Percentiles rank a stretch among this genome's conserved stretches.
Conservation (phyloP, 2,797 vertebrate species). For the Lithobates sylvaticus region DNA sequence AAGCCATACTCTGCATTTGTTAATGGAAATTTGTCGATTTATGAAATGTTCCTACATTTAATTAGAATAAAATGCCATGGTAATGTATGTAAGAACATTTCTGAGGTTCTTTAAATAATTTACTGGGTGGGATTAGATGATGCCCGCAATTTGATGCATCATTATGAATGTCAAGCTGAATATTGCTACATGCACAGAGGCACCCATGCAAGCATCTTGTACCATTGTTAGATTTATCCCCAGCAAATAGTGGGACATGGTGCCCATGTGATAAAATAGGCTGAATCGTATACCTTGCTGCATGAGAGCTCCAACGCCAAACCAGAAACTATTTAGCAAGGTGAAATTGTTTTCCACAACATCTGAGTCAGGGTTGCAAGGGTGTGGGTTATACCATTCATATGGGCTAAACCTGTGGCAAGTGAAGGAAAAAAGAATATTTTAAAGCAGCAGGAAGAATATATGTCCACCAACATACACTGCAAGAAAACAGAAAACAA, state of each 20-base stretch:
- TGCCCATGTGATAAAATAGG: conserved; percentile 86
- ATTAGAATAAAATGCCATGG: conserved; percentile 64
- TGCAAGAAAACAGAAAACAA: conserved; percentile 87
- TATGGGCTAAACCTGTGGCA: conserved; percentile 99
- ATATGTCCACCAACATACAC: conserved; percentile 75
- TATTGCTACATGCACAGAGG: conserved; percentile 96
- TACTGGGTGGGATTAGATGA: conserved; percentile 66
- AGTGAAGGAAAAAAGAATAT: conserved; percentile 84
- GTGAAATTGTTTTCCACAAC: conserved; percentile 99
- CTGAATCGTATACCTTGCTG: conserved; percentile 99
- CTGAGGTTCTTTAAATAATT: conserved; percentile 66
- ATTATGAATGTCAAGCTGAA: conserved; percentile 69
- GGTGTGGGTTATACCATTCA: conserved; percentile 99
- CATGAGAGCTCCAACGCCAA: conserved; percentile 99
- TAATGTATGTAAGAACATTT: conserved; percentile 59
- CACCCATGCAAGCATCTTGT: conserved; percentile 90
- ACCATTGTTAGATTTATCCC: conserved; percentile 84
- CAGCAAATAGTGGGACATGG: conserved; percentile 98
- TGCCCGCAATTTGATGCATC: conserved; percentile 62
- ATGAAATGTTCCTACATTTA: conserved; percentile 63
- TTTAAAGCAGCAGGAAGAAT: conserved; percentile 77
- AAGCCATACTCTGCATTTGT: conserved; percentile 56
- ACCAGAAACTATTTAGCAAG: conserved; percentile 99
- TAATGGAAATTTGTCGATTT: conserved; percentile 65
- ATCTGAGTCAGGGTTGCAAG: conserved; percentile 98